Evolutionary conservation across 2,888 invertebrate genomes (phyloP).

Genomic region (Brachynemurus nebulosus): DNA sequence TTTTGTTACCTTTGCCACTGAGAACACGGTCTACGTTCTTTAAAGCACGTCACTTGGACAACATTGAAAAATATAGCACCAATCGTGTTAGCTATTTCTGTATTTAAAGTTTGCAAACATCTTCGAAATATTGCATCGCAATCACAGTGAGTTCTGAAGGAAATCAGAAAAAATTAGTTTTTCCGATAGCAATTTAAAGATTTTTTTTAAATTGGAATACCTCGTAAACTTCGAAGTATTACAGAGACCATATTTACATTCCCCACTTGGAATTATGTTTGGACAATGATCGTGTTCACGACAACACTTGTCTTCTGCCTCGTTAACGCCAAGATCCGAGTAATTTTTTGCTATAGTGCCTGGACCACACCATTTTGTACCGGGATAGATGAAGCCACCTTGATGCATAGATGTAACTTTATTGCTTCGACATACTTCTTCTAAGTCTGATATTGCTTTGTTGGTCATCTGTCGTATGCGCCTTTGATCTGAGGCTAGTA

Average conservation of each 20-base stretch:
- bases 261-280: slow-evolving; percentile 40
- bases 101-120: slow-evolving; percentile 50
- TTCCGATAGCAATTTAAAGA: no score
- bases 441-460: slow-evolving; percentile 42
- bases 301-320: slow-evolving; percentile 55
- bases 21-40: slow-evolving; percentile 47
- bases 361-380: slow-evolving; percentile 69
- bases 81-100: slow-evolving; percentile 54
- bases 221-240: slow-evolving; percentile 52
- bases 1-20: slow-evolving; percentile 41
- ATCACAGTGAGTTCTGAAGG: slow-evolving; percentile 51
- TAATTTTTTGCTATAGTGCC: slow-evolving; percentile 42
- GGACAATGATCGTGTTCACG: slow-evolving; percentile 61
- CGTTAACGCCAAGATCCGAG: slow-evolving; percentile 48
- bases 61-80: slow-evolving; percentile 66
- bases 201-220: no score
- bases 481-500: slow-evolving; percentile 39
- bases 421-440: slow-evolving; percentile 36
- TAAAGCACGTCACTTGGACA: slow-evolving; percentile 58
- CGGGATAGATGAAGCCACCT: slow-evolving; percentile 45
- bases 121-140: slow-evolving; percentile 57
- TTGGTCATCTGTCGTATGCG: slow-evolving; percentile 45
- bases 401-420: slow-evolving; percentile 24
- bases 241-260: slow-evolving; percentile 49
- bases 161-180: slow-evolving; percentile 2